A percentile compares a stretch with the other conserved stretches of the same genome.
Conservation (phyloP, 1,140 invertebrate genomes). For the Paralvinella palmiformis region DNA sequence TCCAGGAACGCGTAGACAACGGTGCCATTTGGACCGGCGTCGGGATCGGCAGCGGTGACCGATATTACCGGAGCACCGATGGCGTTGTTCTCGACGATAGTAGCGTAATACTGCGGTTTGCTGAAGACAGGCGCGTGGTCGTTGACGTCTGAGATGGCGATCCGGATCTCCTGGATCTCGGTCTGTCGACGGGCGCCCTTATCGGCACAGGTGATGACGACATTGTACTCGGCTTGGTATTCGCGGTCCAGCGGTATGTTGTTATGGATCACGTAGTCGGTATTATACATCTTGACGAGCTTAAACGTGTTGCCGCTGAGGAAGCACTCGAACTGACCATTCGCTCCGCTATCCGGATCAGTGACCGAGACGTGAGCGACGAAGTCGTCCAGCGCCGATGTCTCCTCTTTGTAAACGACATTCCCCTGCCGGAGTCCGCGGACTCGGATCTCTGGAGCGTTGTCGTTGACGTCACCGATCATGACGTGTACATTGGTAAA, state of each 20-base stretch:
- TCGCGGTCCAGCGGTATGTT: slow-evolving; percentile 8
- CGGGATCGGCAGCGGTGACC: slow-evolving; percentile 11
- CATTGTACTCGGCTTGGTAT: neutral
- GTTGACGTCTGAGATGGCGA: slow-evolving; percentile 17
- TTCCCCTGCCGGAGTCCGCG: slow-evolving; percentile 2
- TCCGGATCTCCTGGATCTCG: neutral
- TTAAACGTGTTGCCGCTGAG: neutral
- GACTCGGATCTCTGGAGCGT: slow-evolving; percentile 14
- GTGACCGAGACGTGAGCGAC: slow-evolving; percentile 9
- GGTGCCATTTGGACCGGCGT: slow-evolving; percentile 12
- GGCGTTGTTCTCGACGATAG: slow-evolving; percentile 22
- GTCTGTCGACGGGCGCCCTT: neutral
- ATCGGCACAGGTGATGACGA: slow-evolving; percentile 14
- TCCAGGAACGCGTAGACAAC: slow-evolving; percentile 6
- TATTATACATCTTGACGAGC: slow-evolving; percentile 4
- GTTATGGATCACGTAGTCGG: neutral
- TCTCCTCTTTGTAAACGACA: neutral
- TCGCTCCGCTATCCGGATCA: slow-evolving; percentile 2
- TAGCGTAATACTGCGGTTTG: slow-evolving; percentile 4
- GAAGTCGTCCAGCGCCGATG: neutral
- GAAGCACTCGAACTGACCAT: neutral
- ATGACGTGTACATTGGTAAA: slow-evolving; percentile 4
- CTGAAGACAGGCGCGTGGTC: slow-evolving; percentile 17
- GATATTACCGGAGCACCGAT: slow-evolving; percentile 13
- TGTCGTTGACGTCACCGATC: slow-evolving; percentile 20